Percentiles rank a stretch among this genome's conserved stretches.
Conservation (phyloP, 2,888 invertebrate species). For the Ormyrus rosae region DNA sequence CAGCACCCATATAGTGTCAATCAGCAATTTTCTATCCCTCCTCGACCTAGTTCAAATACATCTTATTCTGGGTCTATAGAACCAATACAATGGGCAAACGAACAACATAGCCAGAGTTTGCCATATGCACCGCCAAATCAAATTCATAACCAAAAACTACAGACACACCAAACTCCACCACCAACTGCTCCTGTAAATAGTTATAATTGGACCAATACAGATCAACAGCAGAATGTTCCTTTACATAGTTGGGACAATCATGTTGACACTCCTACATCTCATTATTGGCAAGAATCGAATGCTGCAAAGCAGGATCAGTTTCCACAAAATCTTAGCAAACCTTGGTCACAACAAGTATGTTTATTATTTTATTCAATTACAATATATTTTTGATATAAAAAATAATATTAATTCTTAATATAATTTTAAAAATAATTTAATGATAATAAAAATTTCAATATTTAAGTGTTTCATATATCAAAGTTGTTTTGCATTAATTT, state of each 20-base stretch:
- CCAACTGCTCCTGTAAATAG: slow-evolving; percentile 56
- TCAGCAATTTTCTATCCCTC: slow-evolving; percentile 62
- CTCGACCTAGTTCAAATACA: slow-evolving; percentile 60
- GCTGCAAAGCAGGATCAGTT: slow-evolving; percentile 60
- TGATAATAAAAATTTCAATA: background rate
- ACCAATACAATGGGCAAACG: slow-evolving; percentile 62
- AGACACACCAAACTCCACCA: slow-evolving; percentile 56
- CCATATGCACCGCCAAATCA: slow-evolving; percentile 53
- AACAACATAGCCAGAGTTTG: slow-evolving; percentile 55
- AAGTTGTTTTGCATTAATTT: background rate
- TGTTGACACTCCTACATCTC: slow-evolving; percentile 57
- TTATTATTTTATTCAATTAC: slow-evolving; percentile 3
- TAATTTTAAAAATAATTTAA: background rate
- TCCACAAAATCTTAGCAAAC: slow-evolving; percentile 62
- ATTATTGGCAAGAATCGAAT: slow-evolving; percentile 66
- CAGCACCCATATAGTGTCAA: slow-evolving; percentile 58
- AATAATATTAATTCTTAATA: background rate
- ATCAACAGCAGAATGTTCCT: slow-evolving; percentile 57
- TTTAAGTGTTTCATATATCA: slow-evolving; percentile 6
- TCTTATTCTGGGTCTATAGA: slow-evolving; percentile 57
- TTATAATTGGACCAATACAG: slow-evolving; percentile 63
- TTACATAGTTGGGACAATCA: slow-evolving; percentile 67
- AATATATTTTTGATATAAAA: slow-evolving; percentile 4
- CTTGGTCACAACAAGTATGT: slow-evolving; percentile 59
- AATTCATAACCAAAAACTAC: slow-evolving; percentile 57